Evolutionary conservation across 2,113 vertebrate genomes (phyloP), one percentile per base, ranked within the genome.

Genomic region (Hiodon tergisus): DNA sequence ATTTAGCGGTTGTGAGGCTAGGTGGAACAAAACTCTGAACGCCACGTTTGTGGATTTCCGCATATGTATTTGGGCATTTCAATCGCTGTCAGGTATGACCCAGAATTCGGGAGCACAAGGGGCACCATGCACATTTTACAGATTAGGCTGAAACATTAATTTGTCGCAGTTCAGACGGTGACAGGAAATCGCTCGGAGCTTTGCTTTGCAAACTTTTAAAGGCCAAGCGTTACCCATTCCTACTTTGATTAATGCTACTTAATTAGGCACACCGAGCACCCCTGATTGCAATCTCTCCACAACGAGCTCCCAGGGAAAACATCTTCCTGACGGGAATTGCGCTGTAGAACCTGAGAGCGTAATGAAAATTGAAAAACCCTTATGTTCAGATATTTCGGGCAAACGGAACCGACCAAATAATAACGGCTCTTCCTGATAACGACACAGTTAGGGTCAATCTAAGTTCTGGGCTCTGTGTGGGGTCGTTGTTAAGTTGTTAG

Each of bases 351-450:
- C 59, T 13, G 13, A 80, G 75, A 73, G 65, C 78, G 73, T 83
- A 85, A 87, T 81, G 79, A 82, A 78, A 80, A 84, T 81, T 78
- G 85, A 83, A 73, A 87, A 76, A 75, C 72, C 60, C 74, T 73
- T 83, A 83, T 69, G 73, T 80, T 54, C 69, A 82, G 73, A 83
- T 82, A 82, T 81, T 77, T 75, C 67, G 77, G 73, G 53, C 31
- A 31, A 31, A 31, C 31, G 2, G 68, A 71, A 77, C 78, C 74
- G 80, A 80, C 73, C 76, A 71, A 66, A 50, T 71, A 69, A 10
- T 81, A 84, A 82, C 16, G 72, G 73, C 74, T 82, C 76, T 76
- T 76, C 78, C 71, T n/a, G 81, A 85, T 80, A n/a, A 74, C 67
- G 71, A 78, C 76, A 78, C 81, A 47, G 14, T 11, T 54, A 71